Conservation (phyloP, 2,888 invertebrate species). For the Arctia plantaginis region DNA sequence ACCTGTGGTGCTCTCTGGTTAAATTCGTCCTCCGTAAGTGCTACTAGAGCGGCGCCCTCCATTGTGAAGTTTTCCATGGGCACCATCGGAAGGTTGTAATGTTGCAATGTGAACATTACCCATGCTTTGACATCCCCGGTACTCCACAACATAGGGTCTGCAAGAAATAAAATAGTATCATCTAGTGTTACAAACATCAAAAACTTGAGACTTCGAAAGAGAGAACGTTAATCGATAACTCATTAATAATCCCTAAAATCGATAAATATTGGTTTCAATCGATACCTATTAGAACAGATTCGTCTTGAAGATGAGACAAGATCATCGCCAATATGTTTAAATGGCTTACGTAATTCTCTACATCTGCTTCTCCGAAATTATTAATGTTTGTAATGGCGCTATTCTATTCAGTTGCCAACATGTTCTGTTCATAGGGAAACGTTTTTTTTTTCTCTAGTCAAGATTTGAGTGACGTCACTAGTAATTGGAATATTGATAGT, state of each 20-base stretch:
- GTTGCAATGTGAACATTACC: constrained; percentile 95
- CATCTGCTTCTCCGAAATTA: constrained; percentile 73
- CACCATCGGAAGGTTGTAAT: constrained; percentile 91
- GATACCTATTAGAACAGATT: constrained; percentile 28
- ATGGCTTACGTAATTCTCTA: constrained; percentile 77
- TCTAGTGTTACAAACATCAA: background rate
- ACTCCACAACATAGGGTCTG: constrained; percentile 96
- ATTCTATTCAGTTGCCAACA: constrained; percentile 65
- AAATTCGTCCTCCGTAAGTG: constrained; percentile 94
- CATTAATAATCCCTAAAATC: constrained; percentile 1
- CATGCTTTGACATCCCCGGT: constrained; percentile 94
- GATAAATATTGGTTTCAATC: background rate
- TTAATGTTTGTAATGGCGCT: constrained; percentile 72
- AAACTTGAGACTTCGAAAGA: background rate
- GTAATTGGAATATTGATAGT: constrained; percentile 58
- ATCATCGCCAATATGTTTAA: constrained; percentile 61
- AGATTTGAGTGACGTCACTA: constrained; percentile 72
- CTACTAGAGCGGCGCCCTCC: constrained; percentile 91
- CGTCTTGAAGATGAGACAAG: constrained; percentile 53
- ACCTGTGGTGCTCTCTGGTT: constrained; percentile 94
- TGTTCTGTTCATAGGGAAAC: constrained; percentile 66
- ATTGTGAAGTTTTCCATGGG: constrained; percentile 92
- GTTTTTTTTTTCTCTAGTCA: constrained; percentile 59
- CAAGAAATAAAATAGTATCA: constrained; percentile 51
- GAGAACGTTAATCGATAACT: constrained; percentile 26